phyloP scores from a whole-genome alignment of 2,797 vertebrate genomes.

The Pseudomugil gertrudae region DNA sequence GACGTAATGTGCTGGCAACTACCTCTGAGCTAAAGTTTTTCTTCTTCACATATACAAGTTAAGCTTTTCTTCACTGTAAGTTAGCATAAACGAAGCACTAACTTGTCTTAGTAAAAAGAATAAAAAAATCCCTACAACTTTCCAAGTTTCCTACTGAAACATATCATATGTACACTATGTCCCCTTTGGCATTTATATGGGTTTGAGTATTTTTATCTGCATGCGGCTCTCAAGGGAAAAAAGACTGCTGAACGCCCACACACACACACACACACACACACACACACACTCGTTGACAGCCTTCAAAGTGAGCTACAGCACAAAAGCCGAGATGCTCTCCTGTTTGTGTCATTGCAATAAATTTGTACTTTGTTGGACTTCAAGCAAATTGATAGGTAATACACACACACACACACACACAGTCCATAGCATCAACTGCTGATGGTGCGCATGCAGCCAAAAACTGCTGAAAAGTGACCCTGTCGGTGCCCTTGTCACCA shows the following conservation, averaged over 20 bases:
- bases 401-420: constrained; percentile 16
- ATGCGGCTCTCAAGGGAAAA: constrained; percentile 55
- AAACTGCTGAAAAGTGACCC: constrained; percentile 89
- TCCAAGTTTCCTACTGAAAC: constrained; percentile 39
- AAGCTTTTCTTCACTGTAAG: constrained; percentile 17
- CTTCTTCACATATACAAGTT: constrained; percentile 44
- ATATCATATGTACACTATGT: constrained; percentile 26
- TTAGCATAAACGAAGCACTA: constrained; percentile 43
- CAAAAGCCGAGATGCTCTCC: constrained; percentile 52
- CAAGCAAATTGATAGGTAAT: constrained; percentile 32
- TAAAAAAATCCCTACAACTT: constrained; percentile 17
- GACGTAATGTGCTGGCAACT: constrained; percentile 29
- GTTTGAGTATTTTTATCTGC: constrained; percentile 69
- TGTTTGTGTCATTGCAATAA: constrained; percentile 52
- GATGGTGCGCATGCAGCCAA: constrained; percentile 76
- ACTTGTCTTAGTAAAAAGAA: constrained; percentile 30
- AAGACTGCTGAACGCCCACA: constrained; percentile 60
- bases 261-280: constrained; percentile 68
- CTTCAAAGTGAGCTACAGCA: constrained; percentile 55
- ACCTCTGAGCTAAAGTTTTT: constrained; percentile 38
- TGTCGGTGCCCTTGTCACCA: constrained; percentile 87
- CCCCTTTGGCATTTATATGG: constrained; percentile 40
- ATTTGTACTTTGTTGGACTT: constrained; percentile 37
- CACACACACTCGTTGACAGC: constrained; percentile 66
- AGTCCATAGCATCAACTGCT: constrained; percentile 84